phyloP scores from a whole-genome alignment of 2,797 vertebrate species.

The Sebastes minor region DNA sequence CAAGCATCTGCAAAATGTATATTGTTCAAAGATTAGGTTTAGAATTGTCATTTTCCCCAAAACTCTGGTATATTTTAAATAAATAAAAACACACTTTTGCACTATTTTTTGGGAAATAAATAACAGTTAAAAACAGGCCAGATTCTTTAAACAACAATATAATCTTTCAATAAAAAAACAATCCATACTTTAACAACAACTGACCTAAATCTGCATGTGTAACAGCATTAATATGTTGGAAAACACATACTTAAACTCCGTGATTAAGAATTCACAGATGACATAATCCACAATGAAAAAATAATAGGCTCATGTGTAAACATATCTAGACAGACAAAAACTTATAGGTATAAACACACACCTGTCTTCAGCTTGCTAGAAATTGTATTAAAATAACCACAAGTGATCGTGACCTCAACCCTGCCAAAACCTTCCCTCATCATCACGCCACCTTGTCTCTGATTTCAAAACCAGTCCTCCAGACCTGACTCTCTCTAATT shows the following conservation, averaged over 20 bases:
- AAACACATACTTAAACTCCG: not conserved
- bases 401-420: conserved; percentile 1
- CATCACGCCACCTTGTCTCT: conserved; percentile 7
- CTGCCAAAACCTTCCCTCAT: conserved; percentile 42
- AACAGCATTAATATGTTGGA: not conserved
- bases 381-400: conserved; percentile 28
- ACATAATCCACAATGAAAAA: not conserved
- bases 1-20: not conserved
- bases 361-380: conserved; percentile 42
- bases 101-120: not conserved
- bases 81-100: not conserved
- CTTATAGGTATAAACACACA: conserved; percentile 1
- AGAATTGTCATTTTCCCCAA: not conserved
- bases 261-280: too few relatives aligned
- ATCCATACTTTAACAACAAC: not conserved
- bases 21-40: not conserved
- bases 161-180: not conserved
- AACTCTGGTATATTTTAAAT: not conserved
- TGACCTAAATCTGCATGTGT: not conserved
- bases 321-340: not conserved
- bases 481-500: conserved; percentile 35
- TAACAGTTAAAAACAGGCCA: not conserved
- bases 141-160: not conserved
- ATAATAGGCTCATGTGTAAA: not conserved
- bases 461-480: conserved; percentile 61